These are phyloP conservation scores for Abramis brama DNA, from an alignment of 2,113 vertebrate species.

Conservation along the genomic window DNA sequence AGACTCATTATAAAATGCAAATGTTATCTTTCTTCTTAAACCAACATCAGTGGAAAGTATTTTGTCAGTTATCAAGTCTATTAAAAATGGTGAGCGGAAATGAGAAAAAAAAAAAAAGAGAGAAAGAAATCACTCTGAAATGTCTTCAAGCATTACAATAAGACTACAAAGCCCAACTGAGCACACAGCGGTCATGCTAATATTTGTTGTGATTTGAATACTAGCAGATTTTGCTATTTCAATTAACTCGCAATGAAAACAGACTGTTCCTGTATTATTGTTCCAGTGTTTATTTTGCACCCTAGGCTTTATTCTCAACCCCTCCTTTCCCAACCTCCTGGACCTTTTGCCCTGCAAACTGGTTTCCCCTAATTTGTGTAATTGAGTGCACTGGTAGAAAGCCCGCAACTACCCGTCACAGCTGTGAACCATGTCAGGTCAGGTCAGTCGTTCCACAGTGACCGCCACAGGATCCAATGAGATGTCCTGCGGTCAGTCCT, in stretches of 20 bases:
- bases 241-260: constrained; percentile 48
- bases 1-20: constrained; percentile 65
- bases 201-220: not conserved
- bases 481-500: constrained; percentile 34
- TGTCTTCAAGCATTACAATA: constrained; percentile 1
- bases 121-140: not conserved
- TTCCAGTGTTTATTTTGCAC: constrained; percentile 63
- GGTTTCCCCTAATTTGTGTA: constrained; percentile 69
- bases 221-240: not conserved
- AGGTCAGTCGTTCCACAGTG: constrained; percentile 41
- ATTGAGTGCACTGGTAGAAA: constrained; percentile 55
- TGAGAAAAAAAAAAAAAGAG: constrained; percentile 35
- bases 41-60: constrained; percentile 43
- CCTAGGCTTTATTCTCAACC: constrained; percentile 52
- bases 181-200: not conserved
- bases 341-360: constrained; percentile 64
- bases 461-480: constrained; percentile 6
- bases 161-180: constrained; percentile 11
- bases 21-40: constrained; percentile 60
- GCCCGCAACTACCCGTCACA: constrained; percentile 26
- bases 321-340: constrained; percentile 35
- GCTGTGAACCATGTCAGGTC: constrained; percentile 55
- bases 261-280: constrained; percentile 9
- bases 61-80: constrained; percentile 50
- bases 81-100: constrained; percentile 58